A percentile compares a stretch with the other conserved stretches of the same genome.
Conservation (phyloP, 37 sponge, comb jelly and placozoan genomes). For the Agelas oroides region DNA sequence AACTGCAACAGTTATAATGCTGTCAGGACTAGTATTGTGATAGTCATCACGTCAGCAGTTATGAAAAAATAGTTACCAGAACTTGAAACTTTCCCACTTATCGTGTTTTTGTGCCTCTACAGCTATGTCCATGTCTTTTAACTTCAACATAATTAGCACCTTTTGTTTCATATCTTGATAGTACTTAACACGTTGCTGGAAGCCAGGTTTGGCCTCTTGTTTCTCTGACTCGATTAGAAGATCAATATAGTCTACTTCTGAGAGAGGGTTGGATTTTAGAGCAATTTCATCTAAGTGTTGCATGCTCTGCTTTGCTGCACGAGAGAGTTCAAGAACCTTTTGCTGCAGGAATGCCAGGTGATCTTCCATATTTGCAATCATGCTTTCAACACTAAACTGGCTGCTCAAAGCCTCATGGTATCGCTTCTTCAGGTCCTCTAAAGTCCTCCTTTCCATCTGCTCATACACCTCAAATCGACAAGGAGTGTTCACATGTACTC, state of each 20-base stretch:
- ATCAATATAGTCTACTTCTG: constrained; percentile 80
- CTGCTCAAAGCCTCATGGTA: constrained; percentile 45
- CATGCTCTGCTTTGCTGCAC: constrained; percentile 18
- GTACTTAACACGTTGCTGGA: constrained; percentile 36
- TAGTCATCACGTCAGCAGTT: no score
- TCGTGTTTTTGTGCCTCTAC: no score
- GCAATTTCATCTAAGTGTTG: constrained; percentile 71
- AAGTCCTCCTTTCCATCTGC: constrained; percentile 52
- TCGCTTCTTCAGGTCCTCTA: constrained; percentile 57
- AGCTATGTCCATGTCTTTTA: no score
- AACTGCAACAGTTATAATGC: no score
- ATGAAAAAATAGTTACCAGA: no score
- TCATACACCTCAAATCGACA: constrained; percentile 62
- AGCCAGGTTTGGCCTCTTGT: constrained; percentile 54
- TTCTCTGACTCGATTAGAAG: constrained; percentile 78
- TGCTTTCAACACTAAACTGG: constrained; percentile 22
- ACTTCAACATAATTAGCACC: constrained; percentile 37
- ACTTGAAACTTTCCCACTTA: no score
- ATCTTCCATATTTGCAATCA: constrained; percentile 37
- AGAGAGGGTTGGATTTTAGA: constrained; percentile 70
- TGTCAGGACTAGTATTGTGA: no score
- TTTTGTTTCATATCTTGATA: constrained; percentile 23
- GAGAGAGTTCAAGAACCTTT: constrained; percentile 21
- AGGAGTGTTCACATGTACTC: constrained; percentile 59
- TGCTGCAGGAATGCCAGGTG: constrained; percentile 12